Conservation (phyloP, 2,797 vertebrate genomes). For the Alfaro cultratus region DNA sequence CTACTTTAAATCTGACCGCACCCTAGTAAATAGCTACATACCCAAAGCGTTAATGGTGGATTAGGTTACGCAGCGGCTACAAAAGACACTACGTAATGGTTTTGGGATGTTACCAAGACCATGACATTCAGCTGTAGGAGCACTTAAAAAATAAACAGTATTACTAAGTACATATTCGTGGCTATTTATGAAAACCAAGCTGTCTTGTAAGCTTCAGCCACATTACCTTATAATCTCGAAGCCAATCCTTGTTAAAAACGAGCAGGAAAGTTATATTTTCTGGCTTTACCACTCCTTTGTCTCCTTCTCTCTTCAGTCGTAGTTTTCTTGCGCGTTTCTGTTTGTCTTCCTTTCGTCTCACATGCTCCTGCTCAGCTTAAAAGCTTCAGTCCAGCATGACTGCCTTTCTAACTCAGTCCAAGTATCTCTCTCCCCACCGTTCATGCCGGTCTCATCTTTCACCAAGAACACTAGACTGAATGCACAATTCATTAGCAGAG, state of each 20-base stretch:
- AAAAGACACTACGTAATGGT: constrained; percentile 9
- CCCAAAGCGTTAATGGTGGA: constrained; percentile 6
- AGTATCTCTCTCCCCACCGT: constrained; percentile 31
- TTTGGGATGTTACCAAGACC: constrained; percentile 6
- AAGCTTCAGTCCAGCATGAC: constrained; percentile 43
- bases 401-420: constrained; percentile 39
- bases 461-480: constrained; percentile 27
- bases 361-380: constrained; percentile 35
- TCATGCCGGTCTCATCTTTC: constrained; percentile 62
- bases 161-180: background rate
- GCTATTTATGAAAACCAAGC: background rate
- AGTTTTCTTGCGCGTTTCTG: background rate
- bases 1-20: constrained; percentile 21
- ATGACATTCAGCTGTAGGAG: constrained; percentile 7
- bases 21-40: constrained; percentile 24
- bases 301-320: background rate
- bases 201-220: background rate
- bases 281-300: background rate
- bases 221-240: constrained; percentile 47
- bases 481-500: constrained; percentile 37
- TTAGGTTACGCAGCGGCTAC: constrained; percentile 17
- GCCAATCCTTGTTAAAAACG: constrained; percentile 12
- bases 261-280: constrained; percentile 11
- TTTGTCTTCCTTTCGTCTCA: constrained; percentile 26
- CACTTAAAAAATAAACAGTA: background rate